phyloP scores from a whole-genome alignment of 2,888 invertebrate genomes.

The Aphrophora alni region DNA sequence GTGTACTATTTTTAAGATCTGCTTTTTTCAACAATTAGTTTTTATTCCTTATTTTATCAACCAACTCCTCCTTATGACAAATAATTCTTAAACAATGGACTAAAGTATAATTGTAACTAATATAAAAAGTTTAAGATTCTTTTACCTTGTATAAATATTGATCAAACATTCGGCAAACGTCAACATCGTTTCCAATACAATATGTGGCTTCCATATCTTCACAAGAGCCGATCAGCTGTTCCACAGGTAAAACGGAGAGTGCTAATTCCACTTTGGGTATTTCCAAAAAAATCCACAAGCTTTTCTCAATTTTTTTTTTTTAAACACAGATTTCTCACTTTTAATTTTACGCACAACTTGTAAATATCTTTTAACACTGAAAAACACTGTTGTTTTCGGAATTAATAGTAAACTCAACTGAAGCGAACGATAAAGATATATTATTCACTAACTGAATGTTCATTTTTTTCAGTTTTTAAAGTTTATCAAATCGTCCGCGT shows the following conservation, averaged over 20 bases:
- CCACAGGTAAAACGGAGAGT: constrained; percentile 17
- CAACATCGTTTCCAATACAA: constrained; percentile 66
- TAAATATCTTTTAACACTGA: background rate
- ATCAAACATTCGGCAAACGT: constrained; percentile 70
- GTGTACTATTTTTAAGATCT: no score
- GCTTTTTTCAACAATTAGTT: no score
- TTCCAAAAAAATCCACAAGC: background rate
- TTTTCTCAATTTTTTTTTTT: background rate
- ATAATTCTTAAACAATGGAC: no score
- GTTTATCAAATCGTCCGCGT: background rate
- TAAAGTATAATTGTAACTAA: no score
- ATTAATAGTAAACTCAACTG: background rate
- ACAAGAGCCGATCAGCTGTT: constrained; percentile 46
- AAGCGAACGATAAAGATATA: background rate
- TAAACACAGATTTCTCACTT: background rate
- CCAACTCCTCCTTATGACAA: no score
- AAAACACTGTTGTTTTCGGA: background rate
- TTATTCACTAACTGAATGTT: background rate
- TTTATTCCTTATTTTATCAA: no score
- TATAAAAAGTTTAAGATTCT: background rate
- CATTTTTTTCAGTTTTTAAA: background rate
- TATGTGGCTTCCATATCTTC: constrained; percentile 69
- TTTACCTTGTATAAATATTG: constrained; percentile 70
- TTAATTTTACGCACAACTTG: background rate
- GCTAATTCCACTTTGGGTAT: constrained; percentile 30